Evolutionary conservation across 2,113 vertebrate species (phyloP), one percentile per base, ranked within the genome.

Genomic region (Aegypius monachus): DNA sequence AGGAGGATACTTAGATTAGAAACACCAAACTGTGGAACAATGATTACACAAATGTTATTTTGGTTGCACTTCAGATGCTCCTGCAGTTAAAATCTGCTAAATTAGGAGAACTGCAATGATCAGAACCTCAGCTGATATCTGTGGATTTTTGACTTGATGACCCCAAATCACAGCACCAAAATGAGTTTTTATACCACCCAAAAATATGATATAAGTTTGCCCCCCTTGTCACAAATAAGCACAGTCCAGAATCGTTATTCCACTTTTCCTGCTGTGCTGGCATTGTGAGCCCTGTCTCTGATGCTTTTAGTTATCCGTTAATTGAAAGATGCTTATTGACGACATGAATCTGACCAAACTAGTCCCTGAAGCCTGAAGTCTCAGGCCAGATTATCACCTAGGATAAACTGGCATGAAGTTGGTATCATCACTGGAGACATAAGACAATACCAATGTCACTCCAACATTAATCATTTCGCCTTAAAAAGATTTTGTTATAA

Each of bases 1-100:
- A 92, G 95, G 97, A 96, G 96, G 96, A 95, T 97, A 93, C 97
- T 95, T 38, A 92, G 94, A 97, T 97, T 95, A 97, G 95, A 97
- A 97, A 95, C 90, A 83, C 63, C 95, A 79, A 97, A 95, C 67
- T 75, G 95, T 91, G 94, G 92, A 95, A 96, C 95, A 97, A 93
- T 91, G 74, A 93, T 93, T 68, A 94, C 95, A 96, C 90, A 78
- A 95, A 95, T 86, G 96, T 93, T 97, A 96, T 97, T 97, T 95
- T 79, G 86, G 95, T 95, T 84, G 94, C 94, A 56, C 80, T 97
- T 96, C 86, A 93, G 88, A 95, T 75, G 88, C 84, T 95, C 75
- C 88, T 94, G 77, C 77, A 88, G 82, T 67, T 86, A 67, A 94
- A 93, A 82, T 65, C 59, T 74, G 50, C 90, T 94, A 95, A 90